Percentiles rank a stretch among this genome's conserved stretches.
Conservation (phyloP, 2,113 vertebrate genomes). For the Cranoglanis bouderius region DNA sequence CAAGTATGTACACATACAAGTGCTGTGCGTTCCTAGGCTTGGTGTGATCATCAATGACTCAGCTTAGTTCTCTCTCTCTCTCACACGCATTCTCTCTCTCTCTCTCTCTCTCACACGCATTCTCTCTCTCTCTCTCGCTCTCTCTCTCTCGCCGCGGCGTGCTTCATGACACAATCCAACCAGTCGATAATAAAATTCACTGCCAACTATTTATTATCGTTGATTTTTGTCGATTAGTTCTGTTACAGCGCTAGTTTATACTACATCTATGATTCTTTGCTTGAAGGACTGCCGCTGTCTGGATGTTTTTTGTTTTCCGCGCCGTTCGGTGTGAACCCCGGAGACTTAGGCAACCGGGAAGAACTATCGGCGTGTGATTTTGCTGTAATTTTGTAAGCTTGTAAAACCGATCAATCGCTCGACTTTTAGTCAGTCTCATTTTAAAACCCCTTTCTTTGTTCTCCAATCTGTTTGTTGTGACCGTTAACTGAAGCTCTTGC, state of each 20-base stretch:
- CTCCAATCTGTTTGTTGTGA: background rate
- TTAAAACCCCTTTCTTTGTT: no score
- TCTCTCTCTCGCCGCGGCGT: background rate
- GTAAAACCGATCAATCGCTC: no score
- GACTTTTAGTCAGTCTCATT: no score
- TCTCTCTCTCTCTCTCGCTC: background rate
- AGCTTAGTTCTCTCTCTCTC: background rate
- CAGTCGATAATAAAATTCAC: no score
- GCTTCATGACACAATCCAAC: no score
- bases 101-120: background rate
- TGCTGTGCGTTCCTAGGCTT: background rate
- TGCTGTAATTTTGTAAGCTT: no score
- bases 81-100: background rate
- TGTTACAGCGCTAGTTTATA: no score
- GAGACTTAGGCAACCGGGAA: no score
- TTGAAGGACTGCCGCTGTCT: background rate
- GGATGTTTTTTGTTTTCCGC: background rate
- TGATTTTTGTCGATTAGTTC: no score
- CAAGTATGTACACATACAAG: background rate
- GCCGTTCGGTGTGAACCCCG: background rate
- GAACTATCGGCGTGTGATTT: no score
- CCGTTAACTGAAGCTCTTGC: background rate
- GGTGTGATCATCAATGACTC: conserved; percentile 17
- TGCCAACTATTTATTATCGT: no score
- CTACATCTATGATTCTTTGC: background rate